Conservation (phyloP, 1,140 invertebrate genomes). For the Ceratosolen fusciceps region DNA sequence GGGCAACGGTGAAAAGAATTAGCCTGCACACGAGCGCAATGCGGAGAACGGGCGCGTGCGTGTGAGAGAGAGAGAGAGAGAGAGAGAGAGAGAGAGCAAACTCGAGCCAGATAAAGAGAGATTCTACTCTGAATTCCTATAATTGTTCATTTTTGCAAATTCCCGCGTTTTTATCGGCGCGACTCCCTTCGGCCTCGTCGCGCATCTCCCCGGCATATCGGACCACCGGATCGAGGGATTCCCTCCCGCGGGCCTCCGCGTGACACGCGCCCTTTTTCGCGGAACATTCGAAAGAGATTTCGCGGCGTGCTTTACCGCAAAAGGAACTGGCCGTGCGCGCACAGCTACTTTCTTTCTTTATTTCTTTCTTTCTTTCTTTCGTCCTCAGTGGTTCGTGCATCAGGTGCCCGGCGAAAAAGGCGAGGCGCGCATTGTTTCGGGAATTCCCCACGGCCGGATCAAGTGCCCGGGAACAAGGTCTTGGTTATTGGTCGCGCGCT, state of each 20-base stretch:
- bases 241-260: slow-evolving; percentile 11
- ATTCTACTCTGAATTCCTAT: slow-evolving; percentile 69
- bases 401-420: slow-evolving; percentile 30
- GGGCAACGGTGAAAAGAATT: neutral
- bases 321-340: slow-evolving; percentile 31
- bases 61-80: slow-evolving; percentile 51
- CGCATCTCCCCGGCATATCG: slow-evolving; percentile 53
- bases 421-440: slow-evolving; percentile 25
- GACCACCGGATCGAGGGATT: slow-evolving; percentile 52
- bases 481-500: neutral
- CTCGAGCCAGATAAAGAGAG: slow-evolving; percentile 45
- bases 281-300: slow-evolving; percentile 32
- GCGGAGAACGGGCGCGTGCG: neutral
- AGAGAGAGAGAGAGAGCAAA: slow-evolving; percentile 46
- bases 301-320: slow-evolving; percentile 42
- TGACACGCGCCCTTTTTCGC: slow-evolving; percentile 48
- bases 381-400: no score
- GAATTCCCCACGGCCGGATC: neutral
- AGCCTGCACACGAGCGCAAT: neutral
- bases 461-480: neutral
- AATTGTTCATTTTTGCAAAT: slow-evolving; percentile 72
- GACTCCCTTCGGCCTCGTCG: slow-evolving; percentile 62
- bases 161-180: slow-evolving; percentile 64
- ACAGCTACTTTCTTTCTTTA: no score
- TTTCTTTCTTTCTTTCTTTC: neutral